A percentile compares a stretch with the other conserved stretches of the same genome.
phyloP scores from a whole-genome alignment of 1,140 invertebrate genomes.

The Ridgeia piscesae region DNA sequence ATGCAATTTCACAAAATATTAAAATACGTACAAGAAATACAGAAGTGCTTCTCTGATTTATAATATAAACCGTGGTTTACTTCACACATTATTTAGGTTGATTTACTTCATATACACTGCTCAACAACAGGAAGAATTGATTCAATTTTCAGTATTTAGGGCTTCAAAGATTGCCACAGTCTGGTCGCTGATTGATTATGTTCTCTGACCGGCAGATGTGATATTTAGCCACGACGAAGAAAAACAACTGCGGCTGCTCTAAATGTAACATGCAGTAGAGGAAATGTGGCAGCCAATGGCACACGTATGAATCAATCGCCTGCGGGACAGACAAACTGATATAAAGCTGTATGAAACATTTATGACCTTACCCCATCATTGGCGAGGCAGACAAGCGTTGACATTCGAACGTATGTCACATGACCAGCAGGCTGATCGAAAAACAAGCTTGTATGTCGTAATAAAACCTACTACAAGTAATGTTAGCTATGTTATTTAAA shows the following conservation, averaged over 20 bases:
- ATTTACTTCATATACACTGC: no score
- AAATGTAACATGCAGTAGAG: background rate
- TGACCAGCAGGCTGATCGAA: background rate
- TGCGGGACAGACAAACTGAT: background rate
- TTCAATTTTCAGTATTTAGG: background rate
- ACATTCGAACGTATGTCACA: no score
- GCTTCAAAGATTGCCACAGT: background rate
- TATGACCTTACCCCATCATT: background rate
- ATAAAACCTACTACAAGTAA: no score
- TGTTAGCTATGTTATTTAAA: no score
- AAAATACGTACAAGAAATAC: no score
- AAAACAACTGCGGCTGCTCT: background rate
- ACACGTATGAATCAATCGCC: background rate
- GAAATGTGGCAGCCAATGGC: background rate
- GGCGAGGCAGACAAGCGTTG: no score
- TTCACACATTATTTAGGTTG: no score
- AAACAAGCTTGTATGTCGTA: background rate
- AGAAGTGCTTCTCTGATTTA: no score
- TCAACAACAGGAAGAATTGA: no score
- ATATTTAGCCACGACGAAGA: background rate
- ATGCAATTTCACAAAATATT: no score
- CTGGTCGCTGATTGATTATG: background rate
- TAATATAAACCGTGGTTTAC: no score
- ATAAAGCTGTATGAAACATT: background rate
- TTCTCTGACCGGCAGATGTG: background rate